phyloP scores from a whole-genome alignment of 2,113 vertebrate genomes.

The Stegostoma tigrinum region DNA sequence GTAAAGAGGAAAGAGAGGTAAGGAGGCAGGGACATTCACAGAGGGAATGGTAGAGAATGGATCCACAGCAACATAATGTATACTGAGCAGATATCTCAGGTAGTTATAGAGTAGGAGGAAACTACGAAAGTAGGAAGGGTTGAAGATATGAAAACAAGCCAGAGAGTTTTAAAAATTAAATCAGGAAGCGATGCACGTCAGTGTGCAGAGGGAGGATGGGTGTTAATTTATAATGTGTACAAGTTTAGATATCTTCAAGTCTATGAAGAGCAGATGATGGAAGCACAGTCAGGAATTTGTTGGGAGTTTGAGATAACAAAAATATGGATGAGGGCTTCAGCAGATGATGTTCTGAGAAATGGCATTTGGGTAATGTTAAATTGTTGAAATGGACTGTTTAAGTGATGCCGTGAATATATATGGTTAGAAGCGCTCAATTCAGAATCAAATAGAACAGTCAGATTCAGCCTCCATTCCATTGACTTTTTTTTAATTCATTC shows the following conservation, averaged over 20 bases:
- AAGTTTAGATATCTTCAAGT: too few relatives aligned
- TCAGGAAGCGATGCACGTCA: too few relatives aligned
- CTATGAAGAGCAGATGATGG: too few relatives aligned
- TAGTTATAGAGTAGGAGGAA: neutral
- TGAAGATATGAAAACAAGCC: neutral
- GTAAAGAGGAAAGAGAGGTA: neutral
- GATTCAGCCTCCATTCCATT: neutral
- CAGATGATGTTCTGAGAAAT: neutral
- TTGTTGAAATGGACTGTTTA: neutral
- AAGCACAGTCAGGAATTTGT: neutral
- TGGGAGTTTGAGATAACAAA: neutral
- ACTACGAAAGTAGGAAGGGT: neutral
- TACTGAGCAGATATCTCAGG: too few relatives aligned
- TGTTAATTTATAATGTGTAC: too few relatives aligned
- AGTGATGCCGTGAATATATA: neutral
- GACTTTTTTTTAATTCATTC: too few relatives aligned
- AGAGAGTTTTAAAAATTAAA: neutral
- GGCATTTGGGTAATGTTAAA: neutral
- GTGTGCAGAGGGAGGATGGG: too few relatives aligned
- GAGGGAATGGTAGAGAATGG: neutral
- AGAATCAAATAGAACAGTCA: neutral
- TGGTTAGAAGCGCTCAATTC: neutral
- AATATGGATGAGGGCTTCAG: neutral
- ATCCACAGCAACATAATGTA: neutral
- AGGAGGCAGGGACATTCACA: neutral